phyloP scores from a whole-genome alignment of 53 echinoderm and acorn worm genomes.

The Temnopleurus reevesii region DNA sequence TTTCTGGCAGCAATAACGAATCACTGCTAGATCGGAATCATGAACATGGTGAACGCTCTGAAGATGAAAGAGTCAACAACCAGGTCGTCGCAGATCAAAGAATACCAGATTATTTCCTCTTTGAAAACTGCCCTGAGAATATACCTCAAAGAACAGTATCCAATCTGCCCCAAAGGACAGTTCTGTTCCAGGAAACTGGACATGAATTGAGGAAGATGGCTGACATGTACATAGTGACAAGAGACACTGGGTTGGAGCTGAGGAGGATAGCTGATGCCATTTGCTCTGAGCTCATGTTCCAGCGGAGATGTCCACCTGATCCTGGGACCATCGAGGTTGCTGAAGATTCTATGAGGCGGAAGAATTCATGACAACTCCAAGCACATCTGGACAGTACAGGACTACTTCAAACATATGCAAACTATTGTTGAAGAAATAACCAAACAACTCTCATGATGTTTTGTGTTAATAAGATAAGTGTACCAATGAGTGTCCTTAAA shows the following conservation, averaged over 20 bases:
- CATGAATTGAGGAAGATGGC: constrained; percentile 5
- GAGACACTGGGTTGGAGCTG: constrained; percentile 25
- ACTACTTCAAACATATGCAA: not conserved
- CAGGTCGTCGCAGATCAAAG: not conserved
- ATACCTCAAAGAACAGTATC: not conserved
- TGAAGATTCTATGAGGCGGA: not conserved
- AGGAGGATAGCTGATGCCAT: constrained; percentile 32
- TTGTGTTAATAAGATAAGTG: too few relatives aligned
- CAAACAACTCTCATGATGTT: too few relatives aligned
- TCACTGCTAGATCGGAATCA: too few relatives aligned
- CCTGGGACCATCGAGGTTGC: too few relatives aligned
- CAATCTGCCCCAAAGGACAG: not conserved
- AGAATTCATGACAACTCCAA: constrained; percentile 23
- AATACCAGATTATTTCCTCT: not conserved
- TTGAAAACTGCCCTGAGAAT: not conserved
- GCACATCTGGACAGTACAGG: too few relatives aligned
- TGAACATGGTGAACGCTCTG: not conserved
- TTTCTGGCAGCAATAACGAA: not conserved
- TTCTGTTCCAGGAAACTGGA: not conserved
- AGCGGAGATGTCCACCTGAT: not conserved
- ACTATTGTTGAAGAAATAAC: too few relatives aligned
- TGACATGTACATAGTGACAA: not conserved
- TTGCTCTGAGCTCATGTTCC: not conserved
- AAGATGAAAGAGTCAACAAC: not conserved
- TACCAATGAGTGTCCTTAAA: too few relatives aligned